phyloP scores from a whole-genome alignment of 2,888 invertebrate genomes.

The Diploptera punctata region DNA sequence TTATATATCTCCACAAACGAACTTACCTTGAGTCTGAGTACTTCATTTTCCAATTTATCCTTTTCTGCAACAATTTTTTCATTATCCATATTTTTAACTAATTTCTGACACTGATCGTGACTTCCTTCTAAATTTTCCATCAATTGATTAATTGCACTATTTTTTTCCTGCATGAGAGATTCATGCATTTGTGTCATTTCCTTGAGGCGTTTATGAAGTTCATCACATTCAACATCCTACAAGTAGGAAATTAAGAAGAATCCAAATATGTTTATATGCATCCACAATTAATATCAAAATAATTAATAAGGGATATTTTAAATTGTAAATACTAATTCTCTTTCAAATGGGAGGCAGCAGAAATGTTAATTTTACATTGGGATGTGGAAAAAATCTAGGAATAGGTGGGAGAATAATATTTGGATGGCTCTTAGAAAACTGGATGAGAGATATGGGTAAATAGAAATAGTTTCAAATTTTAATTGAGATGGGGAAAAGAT shows the following conservation, averaged over 20 bases:
- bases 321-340: no score
- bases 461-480: no score
- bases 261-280: background rate
- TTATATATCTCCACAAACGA: no score
- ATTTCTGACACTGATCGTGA: slow-evolving; percentile 59
- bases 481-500: no score
- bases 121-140: slow-evolving; percentile 65
- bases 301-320: no score
- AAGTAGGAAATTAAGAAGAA: background rate
- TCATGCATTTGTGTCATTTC: slow-evolving; percentile 56
- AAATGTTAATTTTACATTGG: no score
- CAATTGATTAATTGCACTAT: slow-evolving; percentile 67
- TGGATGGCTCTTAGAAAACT: no score
- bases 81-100: slow-evolving; percentile 50
- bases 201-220: background rate
- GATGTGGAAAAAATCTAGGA: no score
- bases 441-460: no score
- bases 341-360: no score
- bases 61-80: background rate
- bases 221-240: slow-evolving; percentile 12
- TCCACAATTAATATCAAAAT: no score
- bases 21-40: background rate
- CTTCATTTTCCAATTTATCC: background rate
- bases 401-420: no score
- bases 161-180: slow-evolving; percentile 66